Conservation (phyloP, 2,888 invertebrate species). For the Notodonta dromedarius region DNA sequence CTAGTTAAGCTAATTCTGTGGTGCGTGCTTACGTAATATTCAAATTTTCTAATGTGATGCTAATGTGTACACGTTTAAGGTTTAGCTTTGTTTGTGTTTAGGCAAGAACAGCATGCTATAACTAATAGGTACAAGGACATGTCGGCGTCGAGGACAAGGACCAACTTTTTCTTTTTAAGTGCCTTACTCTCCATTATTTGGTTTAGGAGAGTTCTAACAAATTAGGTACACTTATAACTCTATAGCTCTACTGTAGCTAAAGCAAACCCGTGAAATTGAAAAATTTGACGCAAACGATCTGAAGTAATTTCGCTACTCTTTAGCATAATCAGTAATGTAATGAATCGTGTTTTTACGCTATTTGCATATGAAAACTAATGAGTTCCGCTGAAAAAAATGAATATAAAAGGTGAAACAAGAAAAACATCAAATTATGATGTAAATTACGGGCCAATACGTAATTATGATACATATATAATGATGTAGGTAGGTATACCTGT, state of each 20-base stretch:
- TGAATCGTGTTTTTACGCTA: not conserved
- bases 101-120: constrained; percentile 12
- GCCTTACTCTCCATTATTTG: not conserved
- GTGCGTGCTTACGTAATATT: constrained; percentile 10
- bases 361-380: not conserved
- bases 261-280: constrained; percentile 4
- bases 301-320: not conserved
- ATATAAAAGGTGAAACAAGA: not conserved
- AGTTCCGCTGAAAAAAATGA: not conserved
- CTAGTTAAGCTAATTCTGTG: constrained; percentile 11
- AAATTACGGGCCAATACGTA: not conserved
- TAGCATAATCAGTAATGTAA: not conserved
- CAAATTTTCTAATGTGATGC: constrained; percentile 30
- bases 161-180: not conserved
- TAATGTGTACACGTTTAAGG: constrained; percentile 27
- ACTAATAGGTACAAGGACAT: constrained; percentile 16
- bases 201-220: too few relatives aligned
- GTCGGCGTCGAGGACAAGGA: not conserved
- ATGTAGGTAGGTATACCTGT: too few relatives aligned
- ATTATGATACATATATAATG: not conserved
- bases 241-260: too few relatives aligned
- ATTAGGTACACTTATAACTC: too few relatives aligned
- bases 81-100: constrained; percentile 21
- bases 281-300: not conserved
- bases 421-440: not conserved